A percentile compares a stretch with the other conserved stretches of the same genome.
These are phyloP conservation scores for Campoletis sonorensis DNA, from an alignment of 1,140 invertebrate species.

Conservation along the genomic window DNA sequence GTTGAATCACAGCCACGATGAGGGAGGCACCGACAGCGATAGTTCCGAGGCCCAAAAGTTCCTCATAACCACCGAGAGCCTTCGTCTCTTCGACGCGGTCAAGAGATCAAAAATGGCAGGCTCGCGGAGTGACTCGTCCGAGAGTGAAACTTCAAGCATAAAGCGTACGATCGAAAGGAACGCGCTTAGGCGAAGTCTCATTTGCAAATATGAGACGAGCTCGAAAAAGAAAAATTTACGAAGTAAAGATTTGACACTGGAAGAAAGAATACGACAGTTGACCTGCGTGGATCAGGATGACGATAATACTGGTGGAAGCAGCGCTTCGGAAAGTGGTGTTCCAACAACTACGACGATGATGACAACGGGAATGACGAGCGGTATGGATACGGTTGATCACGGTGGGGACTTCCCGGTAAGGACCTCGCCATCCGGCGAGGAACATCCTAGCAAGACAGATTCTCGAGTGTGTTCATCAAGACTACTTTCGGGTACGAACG, in stretches of 20 bases:
- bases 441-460: constrained; percentile 55
- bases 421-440: constrained; percentile 68
- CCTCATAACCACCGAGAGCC: constrained; percentile 80
- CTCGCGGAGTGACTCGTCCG: constrained; percentile 69
- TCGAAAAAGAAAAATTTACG: constrained; percentile 72
- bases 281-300: constrained; percentile 89
- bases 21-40: constrained; percentile 60
- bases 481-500: not conserved
- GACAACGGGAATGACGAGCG: not conserved
- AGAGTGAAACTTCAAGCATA: constrained; percentile 78
- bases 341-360: constrained; percentile 49
- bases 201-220: constrained; percentile 79
- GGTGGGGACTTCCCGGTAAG: constrained; percentile 57
- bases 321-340: constrained; percentile 47
- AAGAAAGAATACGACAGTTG: constrained; percentile 87
- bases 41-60: constrained; percentile 73
- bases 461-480: constrained; percentile 7
- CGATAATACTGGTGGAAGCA: constrained; percentile 57
- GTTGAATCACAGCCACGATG: constrained; percentile 33
- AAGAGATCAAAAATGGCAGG: constrained; percentile 78
- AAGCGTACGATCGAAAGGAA: constrained; percentile 85
- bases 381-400: constrained; percentile 40
- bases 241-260: constrained; percentile 79
- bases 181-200: constrained; percentile 82
- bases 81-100: constrained; percentile 81